Conservation (phyloP, 92 coral and sea anemone species). For the Micromussa lordhowensis region DNA sequence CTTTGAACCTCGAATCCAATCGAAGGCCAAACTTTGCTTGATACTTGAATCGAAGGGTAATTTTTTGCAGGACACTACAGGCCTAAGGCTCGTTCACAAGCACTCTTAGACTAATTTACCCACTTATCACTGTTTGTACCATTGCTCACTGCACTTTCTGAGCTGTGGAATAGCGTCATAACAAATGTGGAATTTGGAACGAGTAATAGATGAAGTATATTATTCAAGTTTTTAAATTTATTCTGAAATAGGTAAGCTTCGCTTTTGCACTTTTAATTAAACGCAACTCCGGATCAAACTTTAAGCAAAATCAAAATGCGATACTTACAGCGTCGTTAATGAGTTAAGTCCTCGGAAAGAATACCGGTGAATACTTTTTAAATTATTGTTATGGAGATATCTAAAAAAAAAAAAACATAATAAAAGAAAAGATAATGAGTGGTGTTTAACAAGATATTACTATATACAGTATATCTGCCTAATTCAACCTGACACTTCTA, state of each 20-base stretch:
- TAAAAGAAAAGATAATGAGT: neutral
- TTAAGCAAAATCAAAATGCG: neutral
- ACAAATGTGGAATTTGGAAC: neutral
- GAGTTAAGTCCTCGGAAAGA: constrained; percentile 57
- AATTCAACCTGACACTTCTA: no score
- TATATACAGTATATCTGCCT: neutral
- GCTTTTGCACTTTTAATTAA: neutral
- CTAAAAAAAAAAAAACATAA: constrained; percentile 4
- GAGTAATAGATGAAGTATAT: neutral
- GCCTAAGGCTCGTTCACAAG: neutral
- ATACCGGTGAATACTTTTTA: constrained; percentile 35
- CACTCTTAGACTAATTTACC: neutral
- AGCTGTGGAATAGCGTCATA: neutral
- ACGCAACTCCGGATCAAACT: neutral
- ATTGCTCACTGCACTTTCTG: neutral
- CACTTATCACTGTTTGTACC: neutral
- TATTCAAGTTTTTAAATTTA: no score
- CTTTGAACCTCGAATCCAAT: neutral
- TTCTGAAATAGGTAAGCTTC: no score
- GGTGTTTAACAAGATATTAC: neutral
- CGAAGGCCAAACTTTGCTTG: neutral
- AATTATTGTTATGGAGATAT: constrained; percentile 55
- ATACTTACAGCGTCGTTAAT: constrained; percentile 57
- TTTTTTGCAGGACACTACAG: neutral
- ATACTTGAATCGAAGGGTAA: no score